Conservation (phyloP, 2,888 invertebrate genomes). For the Pachycephus smyrnensis region DNA sequence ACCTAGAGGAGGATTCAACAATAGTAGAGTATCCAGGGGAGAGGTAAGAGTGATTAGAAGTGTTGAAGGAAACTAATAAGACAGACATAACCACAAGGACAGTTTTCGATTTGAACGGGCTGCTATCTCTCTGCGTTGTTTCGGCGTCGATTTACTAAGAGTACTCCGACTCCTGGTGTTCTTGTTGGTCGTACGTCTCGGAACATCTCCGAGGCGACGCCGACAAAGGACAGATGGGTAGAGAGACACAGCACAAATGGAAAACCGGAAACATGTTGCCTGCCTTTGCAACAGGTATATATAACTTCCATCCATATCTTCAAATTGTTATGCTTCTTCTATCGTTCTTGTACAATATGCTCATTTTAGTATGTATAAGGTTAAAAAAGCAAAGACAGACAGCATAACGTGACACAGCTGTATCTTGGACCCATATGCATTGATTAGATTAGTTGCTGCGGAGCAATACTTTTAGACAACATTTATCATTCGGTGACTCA, state of each 20-base stretch:
- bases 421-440: conserved; percentile 65
- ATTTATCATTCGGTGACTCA: not conserved
- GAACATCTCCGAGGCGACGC: not conserved
- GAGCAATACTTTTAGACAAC: not conserved
- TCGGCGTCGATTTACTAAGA: not conserved
- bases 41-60: not conserved
- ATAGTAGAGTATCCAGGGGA: not conserved
- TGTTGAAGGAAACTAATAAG: not conserved
- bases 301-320: not conserved
- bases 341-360: not conserved
- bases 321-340: not conserved
- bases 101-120: conserved; percentile 34
- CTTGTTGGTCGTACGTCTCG: not conserved
- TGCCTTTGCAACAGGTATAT: conserved; percentile 34
- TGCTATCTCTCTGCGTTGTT: conserved; percentile 16
- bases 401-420: conserved; percentile 61
- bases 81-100: conserved; percentile 24
- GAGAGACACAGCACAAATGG: conserved; percentile 29
- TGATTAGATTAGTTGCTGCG: conserved; percentile 21
- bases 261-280: conserved; percentile 38
- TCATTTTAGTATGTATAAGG: not conserved
- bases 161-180: not conserved
- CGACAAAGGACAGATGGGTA: conserved; percentile 25
- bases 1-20: too few species aligned
- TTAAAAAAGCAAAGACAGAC: conserved; percentile 42